Conservation (phyloP, 1,140 invertebrate species). For the Diuraphis noxia region DNA sequence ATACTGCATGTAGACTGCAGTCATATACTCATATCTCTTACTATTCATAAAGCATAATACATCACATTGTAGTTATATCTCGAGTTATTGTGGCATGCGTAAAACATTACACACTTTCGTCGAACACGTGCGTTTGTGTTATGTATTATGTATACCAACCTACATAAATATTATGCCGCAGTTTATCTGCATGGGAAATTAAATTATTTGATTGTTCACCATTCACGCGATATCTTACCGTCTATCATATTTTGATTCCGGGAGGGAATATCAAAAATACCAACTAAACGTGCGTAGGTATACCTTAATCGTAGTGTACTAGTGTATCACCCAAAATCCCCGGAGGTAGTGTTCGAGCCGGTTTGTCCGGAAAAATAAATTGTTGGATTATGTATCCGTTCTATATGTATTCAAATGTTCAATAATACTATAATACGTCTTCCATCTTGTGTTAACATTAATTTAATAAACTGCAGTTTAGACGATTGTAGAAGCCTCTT, state of each 20-base stretch:
- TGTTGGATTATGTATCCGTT: not conserved
- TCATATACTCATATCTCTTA: too few species aligned
- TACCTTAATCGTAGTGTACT: not conserved
- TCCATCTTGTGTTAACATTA: not conserved
- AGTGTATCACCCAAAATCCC: not conserved
- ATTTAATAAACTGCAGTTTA: too few species aligned
- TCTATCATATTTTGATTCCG: not conserved
- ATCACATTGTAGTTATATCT: not conserved
- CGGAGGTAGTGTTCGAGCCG: not conserved
- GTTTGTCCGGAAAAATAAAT: not conserved
- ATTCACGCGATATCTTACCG: not conserved
- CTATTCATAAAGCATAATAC: too few species aligned
- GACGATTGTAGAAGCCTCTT: too few species aligned
- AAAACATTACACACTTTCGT: not conserved
- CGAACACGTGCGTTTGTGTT: not conserved
- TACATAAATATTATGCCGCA: not conserved
- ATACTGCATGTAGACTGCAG: too few species aligned
- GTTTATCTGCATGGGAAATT: not conserved
- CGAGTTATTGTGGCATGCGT: not conserved
- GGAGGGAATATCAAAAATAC: not conserved
- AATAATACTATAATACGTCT: not conserved
- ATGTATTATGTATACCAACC: not conserved
- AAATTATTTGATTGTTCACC: not conserved
- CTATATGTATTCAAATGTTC: not conserved
- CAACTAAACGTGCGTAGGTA: not conserved